Evolutionary conservation across 1,140 invertebrate genomes (phyloP), one percentile per base, ranked within the genome.

Genomic region (Drosophila kohkoa): DNA sequence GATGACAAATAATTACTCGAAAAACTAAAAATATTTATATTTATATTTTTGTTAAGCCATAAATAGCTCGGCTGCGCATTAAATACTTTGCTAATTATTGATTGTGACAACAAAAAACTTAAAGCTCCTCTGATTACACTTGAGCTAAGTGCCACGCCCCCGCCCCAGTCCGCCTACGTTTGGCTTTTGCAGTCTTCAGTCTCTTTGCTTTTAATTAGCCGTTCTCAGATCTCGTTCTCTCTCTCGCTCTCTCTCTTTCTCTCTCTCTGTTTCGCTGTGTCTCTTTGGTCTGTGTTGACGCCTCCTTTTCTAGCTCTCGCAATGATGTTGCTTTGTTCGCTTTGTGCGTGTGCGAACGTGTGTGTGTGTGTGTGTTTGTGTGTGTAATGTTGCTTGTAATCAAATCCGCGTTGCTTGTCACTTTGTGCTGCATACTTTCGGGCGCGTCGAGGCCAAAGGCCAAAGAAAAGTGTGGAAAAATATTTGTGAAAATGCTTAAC

Each of bases 141-240:
- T 41, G 20, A 63, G 52, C 66, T 49, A 51, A 76, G 62, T 72
- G 66, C 46, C 80, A 66, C 69, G 43, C 73, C 60, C 30, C 13
- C 16, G 15, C 1, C 3, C 3, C 0, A 7, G 0, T 6, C 28
- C 6, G 3, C 7, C 52, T 0, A 25, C 32, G 7, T 2, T 7
- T 68, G 49, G 16, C 75, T 69, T 38, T n/a, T 70, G 49, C 76
- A 87, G 81, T 82, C 78, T 90, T 86, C 79, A 82, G 77, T 88
- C 86, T 88, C 86, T 90, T 90, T 90, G 71, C 86, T 90, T 89
- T 87, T 90, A 90, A 90, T 90, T 90, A 90, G 87, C 69, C 78
- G 35, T 54, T 48, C 52, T 59, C 64, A 54, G 51, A 32, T 45
- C 67, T 15, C 7, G 15, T 16, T 30, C 63, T 13, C 16, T n/a